Conservation (phyloP, 2,888 invertebrate species). For the Tanypteryx hageni region DNA sequence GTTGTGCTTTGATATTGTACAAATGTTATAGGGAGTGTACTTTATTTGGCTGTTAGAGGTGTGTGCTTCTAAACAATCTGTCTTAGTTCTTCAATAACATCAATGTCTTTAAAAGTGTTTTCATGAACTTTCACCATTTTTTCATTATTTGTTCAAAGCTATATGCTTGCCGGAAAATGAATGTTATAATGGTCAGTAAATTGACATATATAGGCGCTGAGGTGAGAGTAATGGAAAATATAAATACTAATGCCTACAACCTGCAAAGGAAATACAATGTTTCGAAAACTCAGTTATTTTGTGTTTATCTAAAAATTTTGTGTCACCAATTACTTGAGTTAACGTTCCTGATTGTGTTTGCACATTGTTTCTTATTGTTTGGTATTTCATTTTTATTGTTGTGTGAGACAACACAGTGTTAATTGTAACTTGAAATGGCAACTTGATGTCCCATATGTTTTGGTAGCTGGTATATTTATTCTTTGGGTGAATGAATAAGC, state of each 20-base stretch:
- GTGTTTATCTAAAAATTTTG: neutral
- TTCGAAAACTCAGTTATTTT: neutral
- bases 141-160: neutral
- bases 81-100: neutral
- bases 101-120: neutral
- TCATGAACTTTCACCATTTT: neutral
- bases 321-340: neutral
- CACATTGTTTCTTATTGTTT: neutral
- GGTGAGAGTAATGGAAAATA: too few relatives aligned
- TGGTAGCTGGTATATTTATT: conserved; percentile 53
- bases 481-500: conserved; percentile 20
- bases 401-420: neutral
- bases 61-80: neutral
- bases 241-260: neutral
- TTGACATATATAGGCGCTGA: neutral
- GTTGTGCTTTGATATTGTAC: neutral
- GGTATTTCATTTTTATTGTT: neutral
- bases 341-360: neutral
- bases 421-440: neutral
- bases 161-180: neutral
- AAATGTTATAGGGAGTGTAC: neutral
- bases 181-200: neutral
- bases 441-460: neutral
- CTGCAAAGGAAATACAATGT: neutral
- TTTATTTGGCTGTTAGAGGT: neutral